Conservation (phyloP, 2,797 vertebrate genomes). For the Lithobates pipiens region DNA sequence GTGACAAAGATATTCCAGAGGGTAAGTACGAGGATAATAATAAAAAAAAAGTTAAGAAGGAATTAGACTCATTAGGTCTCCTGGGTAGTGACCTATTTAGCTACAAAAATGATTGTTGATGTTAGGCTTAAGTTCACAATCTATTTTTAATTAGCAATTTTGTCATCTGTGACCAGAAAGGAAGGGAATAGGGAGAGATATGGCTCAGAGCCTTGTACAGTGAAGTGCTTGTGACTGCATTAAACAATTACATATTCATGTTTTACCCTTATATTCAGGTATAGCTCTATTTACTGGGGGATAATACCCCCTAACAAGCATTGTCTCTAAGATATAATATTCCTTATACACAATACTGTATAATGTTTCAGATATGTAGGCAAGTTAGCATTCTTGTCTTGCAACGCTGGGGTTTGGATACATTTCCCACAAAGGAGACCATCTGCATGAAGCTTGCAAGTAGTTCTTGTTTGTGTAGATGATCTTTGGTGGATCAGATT, state of each 20-base stretch:
- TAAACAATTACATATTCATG: slow-evolving; percentile 3
- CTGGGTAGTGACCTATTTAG: slow-evolving; percentile 60
- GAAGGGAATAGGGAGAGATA: slow-evolving; percentile 35
- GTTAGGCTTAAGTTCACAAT: slow-evolving; percentile 62
- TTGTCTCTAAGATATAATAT: no score
- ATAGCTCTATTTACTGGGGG: not conserved
- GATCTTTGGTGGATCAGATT: no score
- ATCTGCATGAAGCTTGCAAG: no score
- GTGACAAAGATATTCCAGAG: slow-evolving; percentile 57
- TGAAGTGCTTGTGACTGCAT: not conserved
- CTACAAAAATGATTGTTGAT: slow-evolving; percentile 60
- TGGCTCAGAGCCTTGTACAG: not conserved
- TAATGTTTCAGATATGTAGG: no score
- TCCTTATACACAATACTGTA: no score
- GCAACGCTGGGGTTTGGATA: no score
- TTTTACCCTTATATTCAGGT: slow-evolving; percentile 6
- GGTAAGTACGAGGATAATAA: slow-evolving; percentile 54
- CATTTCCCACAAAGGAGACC: no score
- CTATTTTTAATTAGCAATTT: slow-evolving; percentile 62
- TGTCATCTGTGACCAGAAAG: slow-evolving; percentile 60
- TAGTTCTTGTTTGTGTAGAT: no score
- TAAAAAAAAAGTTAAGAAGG: slow-evolving; percentile 54
- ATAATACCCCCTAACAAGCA: not conserved
- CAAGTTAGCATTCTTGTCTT: no score
- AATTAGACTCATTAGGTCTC: slow-evolving; percentile 61